Evolutionary conservation across 2,797 vertebrate species (phyloP), one percentile per base, ranked within the genome.

Genomic region (Enteromius trimaculatus): DNA sequence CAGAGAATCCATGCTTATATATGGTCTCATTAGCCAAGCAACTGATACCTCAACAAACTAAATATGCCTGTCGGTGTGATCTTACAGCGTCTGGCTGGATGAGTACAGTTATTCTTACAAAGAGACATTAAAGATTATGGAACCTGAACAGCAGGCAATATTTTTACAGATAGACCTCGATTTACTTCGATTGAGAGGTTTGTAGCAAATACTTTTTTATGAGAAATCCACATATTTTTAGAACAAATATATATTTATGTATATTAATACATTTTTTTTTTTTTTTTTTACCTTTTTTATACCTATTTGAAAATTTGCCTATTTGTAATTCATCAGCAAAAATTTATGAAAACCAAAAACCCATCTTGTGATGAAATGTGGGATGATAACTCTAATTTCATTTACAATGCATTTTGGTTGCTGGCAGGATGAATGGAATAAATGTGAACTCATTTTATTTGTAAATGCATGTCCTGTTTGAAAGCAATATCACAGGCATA

Each of bases 1-100:
- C 82, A 83, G 72, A 65, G 80, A 66, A 85, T 65, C 83, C 62
- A 60, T 78, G 80, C 64, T 84, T 84, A 72, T 86, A 83, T 83
- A 86, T 85, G 62, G 70, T 78, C 80, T 83, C 62, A 83, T 83
- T 85, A 86, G 79, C 77, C 69, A 74, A 84, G 77, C 77, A 31
- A 64, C 65, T 49, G 53, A 83, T 77, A 77, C 78, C 51, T 68
- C 75, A 80, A 44, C 79, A 82, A 83, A 81, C 78, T 71, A 76
- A 80, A 71, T 71, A 47, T 72, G 85, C 16, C 58, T 70, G 74
- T 74, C 37, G 37, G 49, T 75, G 80, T 75, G 72, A 77, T 77
- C 49, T 62, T 47, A 70, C 51, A 39, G 70, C n/a, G 4, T 44
- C 60, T 65, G 55, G 26, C 70, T 65, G 58, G 23, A 44, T 37